Conservation (phyloP, 2,797 vertebrate genomes). For the Myotis findleyi region DNA sequence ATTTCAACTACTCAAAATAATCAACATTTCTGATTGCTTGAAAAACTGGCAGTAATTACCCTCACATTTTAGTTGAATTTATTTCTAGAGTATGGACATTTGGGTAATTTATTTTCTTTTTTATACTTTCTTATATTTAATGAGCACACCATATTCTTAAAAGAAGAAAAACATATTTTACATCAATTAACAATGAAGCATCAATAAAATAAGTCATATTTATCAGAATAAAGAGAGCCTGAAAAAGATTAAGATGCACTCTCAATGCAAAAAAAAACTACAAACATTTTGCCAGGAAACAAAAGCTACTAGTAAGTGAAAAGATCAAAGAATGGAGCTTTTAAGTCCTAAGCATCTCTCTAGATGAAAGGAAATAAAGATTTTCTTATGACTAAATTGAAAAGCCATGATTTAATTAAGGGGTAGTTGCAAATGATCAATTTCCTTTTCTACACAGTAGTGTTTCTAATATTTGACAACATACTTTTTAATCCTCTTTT, state of each 20-base stretch:
- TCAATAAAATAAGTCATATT: neutral
- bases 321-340: neutral
- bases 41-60: neutral
- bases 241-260: neutral
- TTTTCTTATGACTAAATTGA: neutral
- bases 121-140: constrained; percentile 8
- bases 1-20: neutral
- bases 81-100: neutral
- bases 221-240: neutral
- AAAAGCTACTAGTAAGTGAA: neutral
- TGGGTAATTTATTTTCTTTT: neutral
- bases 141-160: neutral
- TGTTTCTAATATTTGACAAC: neutral
- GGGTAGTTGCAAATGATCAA: neutral
- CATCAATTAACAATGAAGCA: neutral
- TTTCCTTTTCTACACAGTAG: neutral
- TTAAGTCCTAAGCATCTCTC: neutral
- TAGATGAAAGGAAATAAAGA: neutral
- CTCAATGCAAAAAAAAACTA: neutral
- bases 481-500: neutral
- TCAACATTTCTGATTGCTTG: neutral
- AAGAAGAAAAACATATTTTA: neutral
- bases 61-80: neutral
- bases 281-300: neutral
- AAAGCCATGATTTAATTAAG: neutral